Evolutionary conservation across 2,888 invertebrate species (phyloP).

Genomic region (Drosophila multiciliata): DNA sequence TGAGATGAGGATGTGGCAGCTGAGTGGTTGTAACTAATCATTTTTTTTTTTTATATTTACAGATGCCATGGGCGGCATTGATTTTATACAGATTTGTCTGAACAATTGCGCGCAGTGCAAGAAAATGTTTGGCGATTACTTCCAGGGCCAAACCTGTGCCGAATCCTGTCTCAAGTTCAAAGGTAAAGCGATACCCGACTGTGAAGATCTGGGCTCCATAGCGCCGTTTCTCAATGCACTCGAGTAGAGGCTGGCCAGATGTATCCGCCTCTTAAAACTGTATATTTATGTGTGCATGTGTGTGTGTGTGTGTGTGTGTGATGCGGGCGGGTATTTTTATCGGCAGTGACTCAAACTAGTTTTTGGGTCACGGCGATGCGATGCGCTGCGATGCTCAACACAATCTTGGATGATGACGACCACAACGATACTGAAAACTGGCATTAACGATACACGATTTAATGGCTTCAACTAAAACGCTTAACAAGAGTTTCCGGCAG

Average conservation of each 20-base stretch:
- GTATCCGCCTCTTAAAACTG: constrained; percentile 12
- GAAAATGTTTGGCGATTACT: constrained; percentile 94
- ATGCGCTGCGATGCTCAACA: constrained; percentile 44
- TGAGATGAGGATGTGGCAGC: background rate
- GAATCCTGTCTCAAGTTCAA: constrained; percentile 93
- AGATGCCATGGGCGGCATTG: constrained; percentile 85
- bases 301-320: constrained; percentile 12
- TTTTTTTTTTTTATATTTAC: constrained; percentile 6
- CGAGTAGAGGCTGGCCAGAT: constrained; percentile 81
- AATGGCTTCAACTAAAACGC: constrained; percentile 28
- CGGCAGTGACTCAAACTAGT: constrained; percentile 52
- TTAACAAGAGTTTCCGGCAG: constrained; percentile 23
- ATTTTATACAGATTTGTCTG: constrained; percentile 89
- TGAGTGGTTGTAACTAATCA: background rate
- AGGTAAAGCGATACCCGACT: constrained; percentile 93
- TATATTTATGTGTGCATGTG: constrained; percentile 24
- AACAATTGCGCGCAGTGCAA: constrained; percentile 96
- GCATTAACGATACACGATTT: constrained; percentile 37
- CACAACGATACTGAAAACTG: constrained; percentile 45
- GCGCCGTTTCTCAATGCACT: constrained; percentile 90
- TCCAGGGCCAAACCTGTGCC: constrained; percentile 94
- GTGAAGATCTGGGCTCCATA: constrained; percentile 92
- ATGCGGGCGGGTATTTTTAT: constrained; percentile 41
- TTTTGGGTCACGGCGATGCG: constrained; percentile 65
- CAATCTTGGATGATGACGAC: constrained; percentile 46